Evolutionary conservation across 2,888 invertebrate genomes (phyloP), one percentile per base, ranked within the genome.

Genomic region (Agriotes lineatus): DNA sequence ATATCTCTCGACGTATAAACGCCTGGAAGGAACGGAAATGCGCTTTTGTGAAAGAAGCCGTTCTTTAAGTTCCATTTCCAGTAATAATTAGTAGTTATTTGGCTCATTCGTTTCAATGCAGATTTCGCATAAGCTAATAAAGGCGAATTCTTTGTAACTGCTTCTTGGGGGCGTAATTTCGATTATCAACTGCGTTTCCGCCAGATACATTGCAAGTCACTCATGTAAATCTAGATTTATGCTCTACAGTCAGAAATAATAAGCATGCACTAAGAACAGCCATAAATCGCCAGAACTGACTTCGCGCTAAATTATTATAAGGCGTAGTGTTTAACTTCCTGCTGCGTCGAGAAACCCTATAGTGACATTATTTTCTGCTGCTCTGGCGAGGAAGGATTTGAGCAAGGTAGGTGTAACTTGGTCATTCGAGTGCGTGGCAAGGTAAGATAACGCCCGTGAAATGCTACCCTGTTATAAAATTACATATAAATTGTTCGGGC

Each of bases 241-340:
- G 37, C 22, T 19, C 9, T 52, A 52, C 19, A 59, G 59, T 20
- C 16, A 12, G 22, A 45, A 59, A 19, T 30, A 59, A 59, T 59
- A 59, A 59, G 59, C 33, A 59, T 48, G 25, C 45, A 59, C 59
- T 48, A 59, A 59, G 59, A 59, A 59, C 59, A 57, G 44, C 59
- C 14, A 59, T 59, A 59, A 59, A 59, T 59, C 59, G 45, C 33
- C 45, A 45, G 19, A 59, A 45, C 45, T 33, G 59, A 30, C 59
- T 59, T 25, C 33, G 16, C 16, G 30, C 19, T 59, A 59, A 59
- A 59, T 59, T 59, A 59, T 59, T 45, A 48, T 44, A 19, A 30
- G 45, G 19, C 18, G 45, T 42, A 45, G 25, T 59, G 45, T 45
- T 59, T 45, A 45, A 25, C 59, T 35, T 45, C 42, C 44, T 57